These are phyloP conservation scores for Enteromius paludinosus DNA, from an alignment of 2,797 vertebrate species.

Conservation along the genomic window DNA sequence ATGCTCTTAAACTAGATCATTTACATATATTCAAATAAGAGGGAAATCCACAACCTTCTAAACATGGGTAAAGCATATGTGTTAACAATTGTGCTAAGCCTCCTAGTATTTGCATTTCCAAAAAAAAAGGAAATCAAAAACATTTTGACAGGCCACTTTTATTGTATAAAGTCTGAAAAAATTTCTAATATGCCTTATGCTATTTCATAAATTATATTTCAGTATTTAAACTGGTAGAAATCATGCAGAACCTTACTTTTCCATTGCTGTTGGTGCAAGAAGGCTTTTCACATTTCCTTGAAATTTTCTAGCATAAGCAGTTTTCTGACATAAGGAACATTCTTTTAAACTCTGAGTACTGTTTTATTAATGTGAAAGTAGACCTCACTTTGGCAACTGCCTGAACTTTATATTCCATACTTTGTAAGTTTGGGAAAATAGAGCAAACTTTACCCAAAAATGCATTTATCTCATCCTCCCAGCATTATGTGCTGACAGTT, in stretches of 20 bases:
- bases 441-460: background rate
- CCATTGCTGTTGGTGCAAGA: slow-evolving; percentile 1
- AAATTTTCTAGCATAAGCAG: background rate
- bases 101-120: background rate
- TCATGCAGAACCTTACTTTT: background rate
- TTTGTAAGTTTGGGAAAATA: background rate
- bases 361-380: slow-evolving; percentile 14
- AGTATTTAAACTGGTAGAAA: background rate
- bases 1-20: too few relatives aligned
- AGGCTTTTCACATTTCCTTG: background rate
- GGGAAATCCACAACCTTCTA: background rate
- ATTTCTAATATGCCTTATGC: background rate
- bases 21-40: background rate
- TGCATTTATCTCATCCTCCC: slow-evolving; percentile 1
- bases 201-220: background rate
- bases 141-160: background rate
- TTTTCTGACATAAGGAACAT: background rate
- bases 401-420: background rate
- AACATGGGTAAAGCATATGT: background rate
- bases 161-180: background rate
- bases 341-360: slow-evolving; percentile 16
- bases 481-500: background rate
- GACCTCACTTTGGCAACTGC: slow-evolving; percentile 1
- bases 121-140: background rate
- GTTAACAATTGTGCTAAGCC: too few relatives aligned